A percentile compares a stretch with the other conserved stretches of the same genome.
These are phyloP conservation scores for Hypsopygia costalis DNA, from an alignment of 2,888 invertebrate species.

Conservation along the genomic window DNA sequence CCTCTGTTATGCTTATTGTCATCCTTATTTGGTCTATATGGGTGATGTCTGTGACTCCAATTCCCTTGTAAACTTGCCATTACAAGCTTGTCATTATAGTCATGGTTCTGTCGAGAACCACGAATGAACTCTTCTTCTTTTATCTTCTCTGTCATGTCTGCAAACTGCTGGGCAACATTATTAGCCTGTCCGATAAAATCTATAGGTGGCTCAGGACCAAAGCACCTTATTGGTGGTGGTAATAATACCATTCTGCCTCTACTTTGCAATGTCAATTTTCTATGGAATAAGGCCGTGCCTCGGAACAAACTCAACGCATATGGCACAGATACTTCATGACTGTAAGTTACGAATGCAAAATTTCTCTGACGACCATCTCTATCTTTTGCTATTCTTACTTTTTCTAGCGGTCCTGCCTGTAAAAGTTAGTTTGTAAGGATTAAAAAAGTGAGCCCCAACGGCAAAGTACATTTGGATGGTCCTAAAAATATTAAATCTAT, in stretches of 20 bases:
- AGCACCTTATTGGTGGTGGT: slow-evolving; percentile 62
- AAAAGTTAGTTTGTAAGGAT: slow-evolving; percentile 22
- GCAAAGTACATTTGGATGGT: neutral
- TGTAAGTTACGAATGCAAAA: slow-evolving; percentile 90
- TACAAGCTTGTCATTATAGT: slow-evolving; percentile 48
- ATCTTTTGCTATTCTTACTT: slow-evolving; percentile 87
- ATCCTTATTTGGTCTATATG: slow-evolving; percentile 48
- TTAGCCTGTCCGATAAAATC: slow-evolving; percentile 38
- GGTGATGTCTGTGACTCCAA: slow-evolving; percentile 70
- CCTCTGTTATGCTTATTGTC: slow-evolving; percentile 37
- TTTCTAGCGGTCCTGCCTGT: slow-evolving; percentile 89
- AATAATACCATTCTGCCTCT: slow-evolving; percentile 45
- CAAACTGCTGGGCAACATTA: slow-evolving; percentile 54
- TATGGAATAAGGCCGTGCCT: slow-evolving; percentile 85
- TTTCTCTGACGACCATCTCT: slow-evolving; percentile 84
- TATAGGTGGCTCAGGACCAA: slow-evolving; percentile 46
- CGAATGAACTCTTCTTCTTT: slow-evolving; percentile 38
- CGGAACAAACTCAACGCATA: slow-evolving; percentile 88
- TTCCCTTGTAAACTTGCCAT: slow-evolving; percentile 73
- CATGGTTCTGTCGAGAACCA: slow-evolving; percentile 30
- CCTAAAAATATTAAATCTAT: neutral
- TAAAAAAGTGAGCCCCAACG: neutral
- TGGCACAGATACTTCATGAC: slow-evolving; percentile 86
- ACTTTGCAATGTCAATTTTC: slow-evolving; percentile 71
- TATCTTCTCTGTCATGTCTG: slow-evolving; percentile 58